phyloP scores from a whole-genome alignment of 35 echinoderm and acorn worm genomes.

The Patiria miniata region DNA sequence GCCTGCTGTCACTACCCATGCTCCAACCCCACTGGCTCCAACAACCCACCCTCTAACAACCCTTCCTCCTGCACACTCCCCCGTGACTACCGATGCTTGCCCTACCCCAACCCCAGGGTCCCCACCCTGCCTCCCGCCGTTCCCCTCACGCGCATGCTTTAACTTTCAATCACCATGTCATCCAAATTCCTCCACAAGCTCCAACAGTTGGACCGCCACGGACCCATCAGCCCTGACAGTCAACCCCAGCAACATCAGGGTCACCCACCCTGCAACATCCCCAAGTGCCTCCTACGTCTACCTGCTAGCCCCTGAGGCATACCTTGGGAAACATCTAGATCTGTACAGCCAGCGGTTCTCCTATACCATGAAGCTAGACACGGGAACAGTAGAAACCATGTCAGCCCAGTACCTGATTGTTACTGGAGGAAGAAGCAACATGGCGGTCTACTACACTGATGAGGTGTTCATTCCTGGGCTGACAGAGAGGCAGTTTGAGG shows the following conservation, averaged over 20 bases:
- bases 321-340: slow-evolving; percentile 63
- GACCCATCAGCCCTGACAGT: slow-evolving; percentile 55
- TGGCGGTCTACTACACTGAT: slow-evolving; percentile 35
- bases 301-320: slow-evolving; percentile 70
- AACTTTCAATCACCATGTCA: background rate
- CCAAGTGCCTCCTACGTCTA: slow-evolving; percentile 52
- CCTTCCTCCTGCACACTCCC: background rate
- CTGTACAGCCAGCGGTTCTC: slow-evolving; percentile 55
- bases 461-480: slow-evolving; percentile 46
- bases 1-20: background rate
- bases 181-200: slow-evolving; percentile 3
- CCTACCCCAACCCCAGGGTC: background rate
- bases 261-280: slow-evolving; percentile 75
- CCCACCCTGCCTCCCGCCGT: background rate
- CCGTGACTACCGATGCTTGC: background rate
- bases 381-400: slow-evolving; percentile 31
- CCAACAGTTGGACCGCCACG: slow-evolving; percentile 62
- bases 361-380: slow-evolving; percentile 60
- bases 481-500: slow-evolving; percentile 38
- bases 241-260: slow-evolving; percentile 57
- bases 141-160: background rate
- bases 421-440: slow-evolving; percentile 57
- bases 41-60: background rate
- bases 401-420: slow-evolving; percentile 41
- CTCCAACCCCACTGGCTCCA: background rate